Evolutionary conservation across 2,113 vertebrate species (phyloP), one percentile per base, ranked within the genome.

Genomic region (Turnix velox): DNA sequence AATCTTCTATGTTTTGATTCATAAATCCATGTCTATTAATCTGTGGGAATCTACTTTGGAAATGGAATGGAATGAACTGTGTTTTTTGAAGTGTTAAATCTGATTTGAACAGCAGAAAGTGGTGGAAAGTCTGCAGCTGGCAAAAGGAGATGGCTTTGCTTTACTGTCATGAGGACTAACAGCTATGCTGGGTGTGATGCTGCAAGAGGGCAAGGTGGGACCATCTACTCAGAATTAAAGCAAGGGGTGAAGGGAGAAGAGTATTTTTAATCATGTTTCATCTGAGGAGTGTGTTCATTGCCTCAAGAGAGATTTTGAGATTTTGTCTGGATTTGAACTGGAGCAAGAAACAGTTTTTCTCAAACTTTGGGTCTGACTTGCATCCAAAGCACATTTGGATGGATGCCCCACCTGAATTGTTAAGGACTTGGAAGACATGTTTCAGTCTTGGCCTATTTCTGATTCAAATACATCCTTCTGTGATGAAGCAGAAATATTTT

Each of bases 271-370:
- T 93, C 8, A 0, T 43, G 57, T 74, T 95, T 96, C 67, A 74
- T 80, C n/a, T 73, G 89, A 80, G 87, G 71, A 15, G 27, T 85
- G 62, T 83, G 87, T 89, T 96, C 94, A 87, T 92, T 93, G 94
- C 94, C 92, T 95, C 81, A 94, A 92, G 92, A 39, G 49, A 91
- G 96, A 92, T 96, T 92, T 87, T 87, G 77, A 92, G 94, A 89
- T 89, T 91, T 95, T 93, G 84, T 92, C 94, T 68, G 5, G 91
- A 85, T 94, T 89, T 96, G 91, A 95, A 95, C 95, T 95, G 91
- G 95, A 96, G 91, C 91, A 94, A 76, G 78, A 82, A 89, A 85
- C 67, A 45, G 89, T 94, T 93, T 92, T 93, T 55, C 78, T 89
- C 66, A 82, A 62, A 84, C 83, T 83, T 89, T 94, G 88, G 66